Evolutionary conservation across 2,888 invertebrate genomes (phyloP).

Genomic region (Drosophila flavopinicola): DNA sequence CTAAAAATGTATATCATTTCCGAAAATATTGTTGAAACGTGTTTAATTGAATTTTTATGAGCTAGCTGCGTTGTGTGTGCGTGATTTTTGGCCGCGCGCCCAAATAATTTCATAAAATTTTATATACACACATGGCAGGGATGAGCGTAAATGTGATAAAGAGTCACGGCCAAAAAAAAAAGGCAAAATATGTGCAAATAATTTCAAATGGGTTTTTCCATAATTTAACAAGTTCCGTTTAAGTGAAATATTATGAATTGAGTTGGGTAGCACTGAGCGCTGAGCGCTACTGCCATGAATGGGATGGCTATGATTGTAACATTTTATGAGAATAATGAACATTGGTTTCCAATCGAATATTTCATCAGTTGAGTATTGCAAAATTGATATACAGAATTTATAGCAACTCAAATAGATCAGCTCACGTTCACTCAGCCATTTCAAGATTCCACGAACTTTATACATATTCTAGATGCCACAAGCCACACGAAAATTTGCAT

Average conservation of each 20-base stretch:
- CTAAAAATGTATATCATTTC: slow-evolving; percentile 75
- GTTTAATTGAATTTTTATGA: slow-evolving; percentile 80
- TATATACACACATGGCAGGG: slow-evolving; percentile 38
- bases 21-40: slow-evolving; percentile 75
- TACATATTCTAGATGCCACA: slow-evolving; percentile 24
- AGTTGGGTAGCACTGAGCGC: slow-evolving; percentile 5
- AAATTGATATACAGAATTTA: not conserved
- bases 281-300: not conserved
- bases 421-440: slow-evolving; percentile 8
- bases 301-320: slow-evolving; percentile 6
- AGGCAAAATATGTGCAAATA: slow-evolving; percentile 40
- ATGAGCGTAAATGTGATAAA: slow-evolving; percentile 67
- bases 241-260: slow-evolving; percentile 13
- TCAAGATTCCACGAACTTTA: slow-evolving; percentile 11
- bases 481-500: slow-evolving; percentile 44
- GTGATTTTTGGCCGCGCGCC: slow-evolving; percentile 45
- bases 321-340: not conserved
- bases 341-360: not conserved
- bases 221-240: slow-evolving; percentile 47
- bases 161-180: slow-evolving; percentile 54
- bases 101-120: slow-evolving; percentile 74
- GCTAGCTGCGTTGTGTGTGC: slow-evolving; percentile 48
- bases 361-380: not conserved
- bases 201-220: slow-evolving; percentile 41
- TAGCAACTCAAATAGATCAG: slow-evolving; percentile 4